These are phyloP conservation scores for Donacobius atricapilla DNA, from an alignment of 2,113 vertebrate genomes.

Conservation along the genomic window DNA sequence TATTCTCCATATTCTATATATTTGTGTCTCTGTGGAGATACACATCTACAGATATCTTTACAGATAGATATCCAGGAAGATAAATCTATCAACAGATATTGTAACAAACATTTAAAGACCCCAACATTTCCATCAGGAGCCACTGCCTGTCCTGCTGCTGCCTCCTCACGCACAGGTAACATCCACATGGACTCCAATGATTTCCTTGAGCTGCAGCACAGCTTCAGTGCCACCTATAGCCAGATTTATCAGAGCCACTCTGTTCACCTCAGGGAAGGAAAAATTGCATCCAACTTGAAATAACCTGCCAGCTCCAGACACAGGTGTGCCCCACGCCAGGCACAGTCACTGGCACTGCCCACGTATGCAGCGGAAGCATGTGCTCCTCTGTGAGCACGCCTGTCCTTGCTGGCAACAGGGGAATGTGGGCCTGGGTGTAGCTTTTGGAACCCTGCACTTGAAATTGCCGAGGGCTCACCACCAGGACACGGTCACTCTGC, in stretches of 20 bases:
- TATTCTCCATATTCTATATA: not conserved
- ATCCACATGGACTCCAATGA: not conserved
- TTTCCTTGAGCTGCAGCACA: not conserved
- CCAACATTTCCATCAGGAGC: not conserved
- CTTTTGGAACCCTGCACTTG: not conserved
- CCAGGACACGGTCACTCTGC: accelerated
- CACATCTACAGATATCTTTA: not conserved
- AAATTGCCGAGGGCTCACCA: not conserved
- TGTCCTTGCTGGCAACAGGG: not conserved
- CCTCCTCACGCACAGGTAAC: not conserved
- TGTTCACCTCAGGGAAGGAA: not conserved
- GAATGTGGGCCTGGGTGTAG: accelerated
- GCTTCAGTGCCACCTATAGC: slow-evolving; percentile 1
- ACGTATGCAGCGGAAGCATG: not conserved
- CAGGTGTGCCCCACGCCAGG: not conserved
- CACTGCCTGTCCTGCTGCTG: not conserved
- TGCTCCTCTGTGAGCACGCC: not conserved
- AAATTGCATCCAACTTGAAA: not conserved
- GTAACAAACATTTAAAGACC: not conserved
- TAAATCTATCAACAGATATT: not conserved
- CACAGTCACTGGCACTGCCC: not conserved
- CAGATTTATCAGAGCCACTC: not conserved
- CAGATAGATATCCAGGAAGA: not conserved
- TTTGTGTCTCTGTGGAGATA: not conserved
- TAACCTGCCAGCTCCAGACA: slow-evolving; percentile 29